A percentile compares a stretch with the other conserved stretches of the same genome.
Conservation (phyloP, 2,888 invertebrate genomes). For the Rhyacophila evoluta region DNA sequence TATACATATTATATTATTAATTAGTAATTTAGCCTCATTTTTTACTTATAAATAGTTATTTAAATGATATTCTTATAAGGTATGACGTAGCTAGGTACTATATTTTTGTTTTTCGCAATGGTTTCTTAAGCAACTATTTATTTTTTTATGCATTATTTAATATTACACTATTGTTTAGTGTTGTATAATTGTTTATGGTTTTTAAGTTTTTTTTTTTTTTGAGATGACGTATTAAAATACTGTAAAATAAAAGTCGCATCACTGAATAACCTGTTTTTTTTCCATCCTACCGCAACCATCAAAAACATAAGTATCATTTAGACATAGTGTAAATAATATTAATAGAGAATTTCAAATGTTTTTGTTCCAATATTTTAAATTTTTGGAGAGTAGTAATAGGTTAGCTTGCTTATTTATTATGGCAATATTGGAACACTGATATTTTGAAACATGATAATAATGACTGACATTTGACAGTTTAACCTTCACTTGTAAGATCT, state of each 20-base stretch:
- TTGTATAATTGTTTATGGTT: neutral
- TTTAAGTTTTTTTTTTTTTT: neutral
- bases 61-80: neutral
- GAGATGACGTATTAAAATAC: neutral
- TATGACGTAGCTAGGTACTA: neutral
- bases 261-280: neutral
- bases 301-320: no score
- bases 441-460: no score
- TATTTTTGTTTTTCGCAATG: neutral
- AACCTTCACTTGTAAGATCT: no score
- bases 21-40: neutral
- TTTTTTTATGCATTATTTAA: neutral
- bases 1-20: neutral
- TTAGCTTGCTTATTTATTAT: no score
- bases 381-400: no score
- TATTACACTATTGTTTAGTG: neutral
- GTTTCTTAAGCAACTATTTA: slow-evolving; percentile 13
- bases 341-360: no score
- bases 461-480: no score
- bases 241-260: neutral
- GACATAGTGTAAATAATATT: no score
- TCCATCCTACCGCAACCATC: no score
- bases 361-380: no score
- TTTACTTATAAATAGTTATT: neutral
- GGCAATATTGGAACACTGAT: no score